Evolutionary conservation across 1,140 invertebrate genomes (phyloP).

Genomic region (Nomia melanderi): DNA sequence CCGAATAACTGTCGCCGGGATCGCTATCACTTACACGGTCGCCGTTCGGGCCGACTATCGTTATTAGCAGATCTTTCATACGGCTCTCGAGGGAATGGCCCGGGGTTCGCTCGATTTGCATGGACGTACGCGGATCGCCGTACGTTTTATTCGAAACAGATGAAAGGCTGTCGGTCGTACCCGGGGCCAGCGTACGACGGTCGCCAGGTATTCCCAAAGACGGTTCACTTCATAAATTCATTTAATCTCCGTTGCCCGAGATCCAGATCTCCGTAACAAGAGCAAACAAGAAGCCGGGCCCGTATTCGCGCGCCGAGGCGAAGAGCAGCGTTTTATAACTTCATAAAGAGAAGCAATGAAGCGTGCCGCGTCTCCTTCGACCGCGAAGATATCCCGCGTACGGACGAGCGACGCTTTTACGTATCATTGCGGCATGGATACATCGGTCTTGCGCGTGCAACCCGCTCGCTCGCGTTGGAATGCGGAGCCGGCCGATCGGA

Average conservation of each 20-base stretch:
- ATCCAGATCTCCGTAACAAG: neutral
- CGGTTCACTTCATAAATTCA: constrained; percentile 12
- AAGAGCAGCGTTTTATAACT: constrained; percentile 36
- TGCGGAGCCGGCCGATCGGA: constrained; percentile 18
- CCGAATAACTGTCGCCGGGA: neutral
- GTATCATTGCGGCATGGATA: neutral
- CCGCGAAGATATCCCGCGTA: constrained; percentile 20
- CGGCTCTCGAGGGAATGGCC: neutral
- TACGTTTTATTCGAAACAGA: no score
- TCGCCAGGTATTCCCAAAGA: neutral
- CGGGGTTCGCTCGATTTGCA: neutral
- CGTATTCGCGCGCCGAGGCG: neutral
- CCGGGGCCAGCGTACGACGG: no score
- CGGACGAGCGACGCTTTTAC: constrained; percentile 7
- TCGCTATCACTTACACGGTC: neutral
- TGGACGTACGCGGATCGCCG: no score
- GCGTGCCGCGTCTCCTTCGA: constrained; percentile 28
- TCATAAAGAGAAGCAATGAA: constrained; percentile 45
- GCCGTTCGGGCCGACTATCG: neutral
- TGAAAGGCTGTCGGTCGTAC: no score
- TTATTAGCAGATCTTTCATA: neutral
- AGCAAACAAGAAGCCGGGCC: neutral
- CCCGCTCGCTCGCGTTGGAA: constrained; percentile 25
- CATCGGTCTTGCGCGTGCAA: neutral
- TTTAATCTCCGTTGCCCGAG: neutral